Base-by-base conservation (phyloP, 2,888 invertebrate genomes). In the Carcina quercana region DNA sequence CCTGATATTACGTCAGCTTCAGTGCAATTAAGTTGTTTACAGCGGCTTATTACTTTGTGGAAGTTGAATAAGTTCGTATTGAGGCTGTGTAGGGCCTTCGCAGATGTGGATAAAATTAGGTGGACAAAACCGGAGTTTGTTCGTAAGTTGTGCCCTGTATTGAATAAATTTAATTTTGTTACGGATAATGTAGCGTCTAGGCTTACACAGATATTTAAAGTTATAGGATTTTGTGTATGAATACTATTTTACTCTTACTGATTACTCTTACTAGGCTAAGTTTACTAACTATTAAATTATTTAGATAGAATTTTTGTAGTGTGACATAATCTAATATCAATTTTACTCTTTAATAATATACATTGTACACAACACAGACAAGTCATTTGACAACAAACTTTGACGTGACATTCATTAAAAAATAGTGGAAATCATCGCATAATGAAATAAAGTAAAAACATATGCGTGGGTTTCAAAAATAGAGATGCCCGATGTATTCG, bases 1-100 rank as follows among this genome's bases (percentile, higher is more conserved):
- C 64, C 64, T 68, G 69, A 66, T 74, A 75, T 80, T 76, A 66
- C 72, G 63, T 68, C 65, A 50, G 52, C 54, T 57, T 10, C 67
- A 71, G 67, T 72, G 68, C 63, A 71, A 75, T 78, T 74, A 72
- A 59, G 55, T 51, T 52, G 49, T 47, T 47, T 52, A 50, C 43
- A 48, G 47, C 6, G 20, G 7, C 17, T 7, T 17, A 5, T 17
- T 17, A 17, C 17, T 7, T 17, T 17, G n/a, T 17, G 7, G 17
- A 5, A 17, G 17, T 7, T 17, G 17, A 5, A 17, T 17, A 17
- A 17, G 17, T 17, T 17, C 5, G 17, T 17, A 17, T 17, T 17
- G 5, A 5, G 7, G 7, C 5, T 7, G 5, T 5, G 7, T 17
- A 17, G 7, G 5, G 17, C 7, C 17, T 17, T 5, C 17, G 7